Percentiles rank a stretch among this genome's conserved stretches.
These are phyloP conservation scores for Phycodurus eques DNA, from an alignment of 2,113 vertebrate species.

Conservation along the genomic window DNA sequence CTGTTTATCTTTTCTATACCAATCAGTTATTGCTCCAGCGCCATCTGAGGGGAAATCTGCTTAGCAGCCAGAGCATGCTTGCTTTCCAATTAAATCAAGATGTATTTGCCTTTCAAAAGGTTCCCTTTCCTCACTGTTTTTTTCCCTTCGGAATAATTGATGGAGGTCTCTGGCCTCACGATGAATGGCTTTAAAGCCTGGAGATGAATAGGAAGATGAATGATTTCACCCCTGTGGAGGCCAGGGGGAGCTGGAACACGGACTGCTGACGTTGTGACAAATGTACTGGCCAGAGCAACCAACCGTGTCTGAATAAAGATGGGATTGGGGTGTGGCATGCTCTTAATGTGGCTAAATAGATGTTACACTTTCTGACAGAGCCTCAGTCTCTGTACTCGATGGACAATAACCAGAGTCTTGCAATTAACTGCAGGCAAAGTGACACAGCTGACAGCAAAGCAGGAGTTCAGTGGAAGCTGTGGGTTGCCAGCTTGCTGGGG, in stretches of 20 bases:
- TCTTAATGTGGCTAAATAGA: conserved; percentile 39
- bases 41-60: conserved; percentile 67
- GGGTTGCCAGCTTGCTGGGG: conserved; percentile 18
- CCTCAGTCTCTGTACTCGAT: conserved; percentile 38
- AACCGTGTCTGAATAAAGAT: conserved; percentile 57
- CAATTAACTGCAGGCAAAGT: conserved; percentile 59
- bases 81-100: conserved; percentile 81
- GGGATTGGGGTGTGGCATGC: conserved; percentile 47
- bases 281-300: conserved; percentile 73
- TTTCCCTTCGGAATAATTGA: conserved; percentile 77
- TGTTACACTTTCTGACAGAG: conserved; percentile 11
- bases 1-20: conserved; percentile 29
- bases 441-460: conserved; percentile 41
- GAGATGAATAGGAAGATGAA: conserved; percentile 81
- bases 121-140: conserved; percentile 57
- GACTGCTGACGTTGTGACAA: conserved; percentile 79
- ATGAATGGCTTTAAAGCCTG: conserved; percentile 71
- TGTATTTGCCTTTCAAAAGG: conserved; percentile 78
- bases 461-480: conserved; percentile 38
- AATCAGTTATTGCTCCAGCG: conserved; percentile 47
- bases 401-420: conserved; percentile 61
- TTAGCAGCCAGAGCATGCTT: conserved; percentile 64
- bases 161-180: conserved; percentile 71
- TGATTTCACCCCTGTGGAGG: conserved; percentile 64
- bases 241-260: conserved; percentile 52